Evolutionary conservation across 2,797 vertebrate genomes (phyloP).

Genomic region (Eptatretus atami): DNA sequence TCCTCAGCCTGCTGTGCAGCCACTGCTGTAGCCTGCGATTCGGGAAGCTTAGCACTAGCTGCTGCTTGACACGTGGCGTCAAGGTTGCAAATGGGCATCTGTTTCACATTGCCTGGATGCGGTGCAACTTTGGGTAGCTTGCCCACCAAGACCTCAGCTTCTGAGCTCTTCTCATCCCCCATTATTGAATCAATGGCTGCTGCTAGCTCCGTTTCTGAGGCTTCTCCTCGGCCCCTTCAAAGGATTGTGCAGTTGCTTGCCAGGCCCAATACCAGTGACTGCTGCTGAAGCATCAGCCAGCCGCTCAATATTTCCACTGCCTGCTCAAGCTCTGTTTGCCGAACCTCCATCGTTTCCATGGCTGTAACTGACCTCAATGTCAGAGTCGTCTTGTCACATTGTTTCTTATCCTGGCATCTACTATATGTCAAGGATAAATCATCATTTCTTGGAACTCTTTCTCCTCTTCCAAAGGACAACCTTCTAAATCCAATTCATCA

Average conservation of each 20-base stretch:
- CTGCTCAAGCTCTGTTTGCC: slow-evolving; percentile 66
- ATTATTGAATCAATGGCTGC: slow-evolving; percentile 94
- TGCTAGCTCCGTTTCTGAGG: slow-evolving; percentile 73
- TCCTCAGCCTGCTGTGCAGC: background rate
- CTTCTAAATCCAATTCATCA: no score
- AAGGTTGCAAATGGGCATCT: no score
- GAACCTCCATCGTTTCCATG: slow-evolving; percentile 11
- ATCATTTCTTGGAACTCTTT: no score
- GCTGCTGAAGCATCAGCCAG: slow-evolving; percentile 30
- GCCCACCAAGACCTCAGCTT: slow-evolving; percentile 26
- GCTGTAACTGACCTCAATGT: no score
- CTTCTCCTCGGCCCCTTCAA: slow-evolving; percentile 50
- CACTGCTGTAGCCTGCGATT: background rate
- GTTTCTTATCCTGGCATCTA: no score
- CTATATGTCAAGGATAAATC: no score
- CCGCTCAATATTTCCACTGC: slow-evolving; percentile 86
- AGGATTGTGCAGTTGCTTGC: slow-evolving; percentile 24
- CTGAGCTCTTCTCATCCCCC: slow-evolving; percentile 36
- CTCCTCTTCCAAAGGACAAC: no score
- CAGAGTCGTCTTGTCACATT: no score
- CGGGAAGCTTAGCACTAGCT: background rate
- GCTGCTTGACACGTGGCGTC: background rate
- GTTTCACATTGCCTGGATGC: no score
- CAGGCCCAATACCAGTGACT: slow-evolving; percentile 19
- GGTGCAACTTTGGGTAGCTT: no score